Base-by-base conservation (phyloP, 2,797 vertebrate genomes). In the Glossophaga mutica region DNA sequence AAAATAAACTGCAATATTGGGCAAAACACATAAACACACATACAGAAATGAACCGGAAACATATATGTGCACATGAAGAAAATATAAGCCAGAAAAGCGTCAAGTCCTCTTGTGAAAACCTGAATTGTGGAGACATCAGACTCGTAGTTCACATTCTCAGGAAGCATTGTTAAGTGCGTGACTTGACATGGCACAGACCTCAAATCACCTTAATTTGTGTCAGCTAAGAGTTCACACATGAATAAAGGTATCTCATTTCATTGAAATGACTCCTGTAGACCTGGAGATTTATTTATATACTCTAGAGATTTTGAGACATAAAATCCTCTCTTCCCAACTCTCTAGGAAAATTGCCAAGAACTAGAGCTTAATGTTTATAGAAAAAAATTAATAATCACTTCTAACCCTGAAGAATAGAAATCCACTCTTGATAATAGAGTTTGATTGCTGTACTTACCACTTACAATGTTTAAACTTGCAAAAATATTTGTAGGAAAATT, bases 171-270 rank as follows among this genome's bases (percentile, higher is more conserved):
- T 92, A 92, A 92, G 90, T 86, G 59, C 19, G 82, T 71, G 73
- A 26, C 87, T 55, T 88, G 90, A 94, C 77, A 92, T 2, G 29
- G 50, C 73, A 84, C 73, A 94, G 92, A 94, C 65, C 48, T 93
- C 81, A 94, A 88, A 91, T 94, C 84, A 96, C 62, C 73, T 95
- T 94, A 95, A 95, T 94, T 78, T 94, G 55, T 96, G 92, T 88
- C 88, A 94, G 78, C 57, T 83, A 91, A 91, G 68, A 86, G 90
- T 95, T 97, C 81, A 93, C 73, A 89, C 73, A 82, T 0, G 1
- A 96, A 91, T 95, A 95, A 86, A 94, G 39, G 50, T 91, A 94
- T 83, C 62, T 92, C 37, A 94, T 97, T 91, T 96, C 85, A 95
- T 12, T 82, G 52, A 97, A 94, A 95, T 94, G 82, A 90, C 65